These are phyloP conservation scores for Sylvilagus floridanus DNA, from an alignment of 2,797 vertebrate species.

Conservation along the genomic window DNA sequence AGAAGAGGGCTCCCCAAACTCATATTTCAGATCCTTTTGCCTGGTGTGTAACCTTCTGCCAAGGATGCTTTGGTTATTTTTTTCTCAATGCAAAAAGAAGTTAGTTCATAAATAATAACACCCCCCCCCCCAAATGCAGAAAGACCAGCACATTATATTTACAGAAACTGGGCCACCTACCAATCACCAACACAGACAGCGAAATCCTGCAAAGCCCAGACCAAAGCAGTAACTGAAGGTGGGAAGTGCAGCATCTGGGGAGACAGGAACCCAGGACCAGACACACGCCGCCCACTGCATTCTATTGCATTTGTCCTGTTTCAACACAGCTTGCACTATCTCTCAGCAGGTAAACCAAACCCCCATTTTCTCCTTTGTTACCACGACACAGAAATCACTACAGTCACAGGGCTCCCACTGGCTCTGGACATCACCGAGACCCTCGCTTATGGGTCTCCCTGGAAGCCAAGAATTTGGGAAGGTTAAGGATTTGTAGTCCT, in stretches of 20 bases:
- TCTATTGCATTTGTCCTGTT: constrained; percentile 78
- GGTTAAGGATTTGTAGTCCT: neutral
- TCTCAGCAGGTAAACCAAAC: constrained; percentile 71
- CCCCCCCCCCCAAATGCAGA: constrained; percentile 66
- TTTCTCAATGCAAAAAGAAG: constrained; percentile 70
- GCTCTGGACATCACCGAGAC: neutral
- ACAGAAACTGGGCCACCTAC: constrained; percentile 83
- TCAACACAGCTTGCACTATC: constrained; percentile 89
- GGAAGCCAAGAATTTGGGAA: too few species aligned
- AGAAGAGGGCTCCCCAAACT: neutral
- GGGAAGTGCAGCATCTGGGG: constrained; percentile 73
- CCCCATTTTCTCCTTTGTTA: constrained; percentile 56
- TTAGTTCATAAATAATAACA: constrained; percentile 85
- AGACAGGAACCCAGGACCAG: constrained; percentile 73
- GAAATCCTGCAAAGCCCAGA: constrained; percentile 72
- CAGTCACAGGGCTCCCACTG: constrained; percentile 54
- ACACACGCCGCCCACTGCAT: constrained; percentile 72
- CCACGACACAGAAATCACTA: constrained; percentile 31
- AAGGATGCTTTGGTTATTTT: constrained; percentile 85
- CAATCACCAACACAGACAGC: constrained; percentile 79
- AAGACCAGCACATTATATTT: constrained; percentile 85
- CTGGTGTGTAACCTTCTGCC: constrained; percentile 78
- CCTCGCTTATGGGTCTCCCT: too few species aligned
- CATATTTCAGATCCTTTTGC: constrained; percentile 74
- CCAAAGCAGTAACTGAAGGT: constrained; percentile 73